Evolutionary conservation across 2,888 invertebrate genomes (phyloP), one percentile per base, ranked within the genome.

Genomic region (Eumerus sabulonum): DNA sequence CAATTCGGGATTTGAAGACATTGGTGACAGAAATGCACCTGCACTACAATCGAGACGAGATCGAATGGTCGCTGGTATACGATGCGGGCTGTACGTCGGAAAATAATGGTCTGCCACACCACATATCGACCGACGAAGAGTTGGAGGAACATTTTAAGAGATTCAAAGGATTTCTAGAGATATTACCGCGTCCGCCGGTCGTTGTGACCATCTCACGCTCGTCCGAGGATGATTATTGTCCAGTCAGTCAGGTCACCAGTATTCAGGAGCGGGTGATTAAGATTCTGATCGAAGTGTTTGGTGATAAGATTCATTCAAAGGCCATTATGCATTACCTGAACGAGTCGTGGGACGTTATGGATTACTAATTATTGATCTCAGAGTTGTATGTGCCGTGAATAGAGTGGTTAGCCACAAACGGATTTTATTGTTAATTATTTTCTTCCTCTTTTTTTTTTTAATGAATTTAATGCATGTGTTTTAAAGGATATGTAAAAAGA

Each of bases 51-150:
- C 91, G 92, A 12, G 90, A 91, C 16, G 91, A 92, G 50, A 92
- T 95, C 42, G 94, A 96, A 86, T 96, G 95, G 94, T 91, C 92
- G 85, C 90, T 95, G 71, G 91, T 97, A 9, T 95, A 94, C 85
- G 94, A 96, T 83, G 95, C 95, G 38, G 97, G 97, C 2, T 96
- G 95, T 86, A 97, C 97, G 0, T 93, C 94, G 76, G 97, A 97
- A 86, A 94, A 95, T 84, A 93, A 86, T 73, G 96, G 95, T 17
- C 88, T 97, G 62, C 97, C 98, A 0, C 93, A 96, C 88, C 96
- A 98, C 86, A 92, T 95, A 17, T 94, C 95, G 81, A 91, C 92
- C 0, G 89, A 90, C 12, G 90, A 91, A 48, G 93, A 96, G 87
- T 91, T 97, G 56, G 89, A 90, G 42, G 88, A 90, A 14, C 94